Evolutionary conservation across 2,113 vertebrate species (phyloP).

Genomic region (Callocephalon fimbriatum): DNA sequence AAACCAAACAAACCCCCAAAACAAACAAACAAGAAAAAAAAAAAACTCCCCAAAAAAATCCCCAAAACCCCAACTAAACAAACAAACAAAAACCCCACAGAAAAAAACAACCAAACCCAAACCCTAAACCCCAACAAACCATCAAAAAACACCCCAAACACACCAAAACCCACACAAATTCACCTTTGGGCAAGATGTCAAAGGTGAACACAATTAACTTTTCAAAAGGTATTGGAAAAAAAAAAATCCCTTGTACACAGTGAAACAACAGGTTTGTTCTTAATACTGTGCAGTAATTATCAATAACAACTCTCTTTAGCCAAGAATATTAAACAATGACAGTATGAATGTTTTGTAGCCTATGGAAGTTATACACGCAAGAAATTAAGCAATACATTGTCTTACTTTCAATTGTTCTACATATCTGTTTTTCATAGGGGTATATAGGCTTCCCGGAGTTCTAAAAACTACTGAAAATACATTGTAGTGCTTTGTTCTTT

Average conservation of each 20-base stretch:
- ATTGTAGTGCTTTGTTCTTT: not conserved
- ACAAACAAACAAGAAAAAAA: not conserved
- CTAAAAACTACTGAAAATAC: not conserved
- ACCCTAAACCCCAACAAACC: not conserved
- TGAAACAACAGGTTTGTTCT: not conserved
- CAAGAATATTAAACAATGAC: not conserved
- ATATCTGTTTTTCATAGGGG: not conserved
- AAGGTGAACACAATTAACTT: not conserved
- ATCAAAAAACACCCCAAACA: rapidly evolving
- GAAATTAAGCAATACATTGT: not conserved
- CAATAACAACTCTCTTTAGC: not conserved
- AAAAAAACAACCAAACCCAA: not conserved
- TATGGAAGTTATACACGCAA: not conserved
- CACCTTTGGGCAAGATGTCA: not conserved
- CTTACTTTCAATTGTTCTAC: not conserved
- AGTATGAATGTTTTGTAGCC: not conserved
- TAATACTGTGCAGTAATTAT: not conserved
- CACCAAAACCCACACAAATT: not conserved
- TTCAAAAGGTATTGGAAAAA: not conserved
- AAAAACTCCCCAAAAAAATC: not conserved
- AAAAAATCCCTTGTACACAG: not conserved
- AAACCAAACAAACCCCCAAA: not conserved
- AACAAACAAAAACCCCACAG: not conserved
- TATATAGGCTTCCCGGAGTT: not conserved
- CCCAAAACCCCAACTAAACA: not conserved